A percentile compares a stretch with the other conserved stretches of the same genome.
These are phyloP conservation scores for Pollenia angustigena DNA, from an alignment of 2,888 invertebrate species.

Conservation along the genomic window DNA sequence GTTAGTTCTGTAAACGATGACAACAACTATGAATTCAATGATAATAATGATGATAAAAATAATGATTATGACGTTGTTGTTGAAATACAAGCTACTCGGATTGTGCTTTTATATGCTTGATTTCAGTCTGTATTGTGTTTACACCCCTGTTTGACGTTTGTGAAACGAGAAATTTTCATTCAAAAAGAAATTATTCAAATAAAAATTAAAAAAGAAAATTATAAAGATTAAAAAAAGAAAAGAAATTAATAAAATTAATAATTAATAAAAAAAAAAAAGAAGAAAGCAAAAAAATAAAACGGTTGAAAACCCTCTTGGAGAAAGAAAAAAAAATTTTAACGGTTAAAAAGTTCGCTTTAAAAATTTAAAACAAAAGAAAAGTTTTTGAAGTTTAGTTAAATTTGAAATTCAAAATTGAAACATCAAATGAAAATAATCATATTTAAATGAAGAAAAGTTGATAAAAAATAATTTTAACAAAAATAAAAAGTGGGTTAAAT, in stretches of 20 bases:
- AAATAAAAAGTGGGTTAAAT: slow-evolving; percentile 38
- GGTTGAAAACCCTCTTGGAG: not conserved
- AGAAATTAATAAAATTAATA: slow-evolving; percentile 27
- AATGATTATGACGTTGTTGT: slow-evolving; percentile 50
- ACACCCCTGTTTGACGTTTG: slow-evolving; percentile 81
- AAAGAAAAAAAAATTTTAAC: slow-evolving; percentile 56
- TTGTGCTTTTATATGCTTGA: slow-evolving; percentile 70
- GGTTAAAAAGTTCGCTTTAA: not conserved
- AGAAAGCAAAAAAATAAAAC: slow-evolving; percentile 58
- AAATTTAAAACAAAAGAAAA: slow-evolving; percentile 16
- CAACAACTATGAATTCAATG: slow-evolving; percentile 14
- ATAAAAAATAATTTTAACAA: not conserved
- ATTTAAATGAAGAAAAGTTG: slow-evolving; percentile 25
- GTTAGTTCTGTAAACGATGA: slow-evolving; percentile 31
- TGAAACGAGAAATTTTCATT: slow-evolving; percentile 76
- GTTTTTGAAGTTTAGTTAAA: not conserved
- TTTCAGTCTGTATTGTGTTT: slow-evolving; percentile 83
- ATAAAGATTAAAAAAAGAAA: slow-evolving; percentile 14
- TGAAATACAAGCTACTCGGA: slow-evolving; percentile 68
- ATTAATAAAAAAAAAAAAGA: slow-evolving; percentile 43
- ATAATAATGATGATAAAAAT: slow-evolving; percentile 49
- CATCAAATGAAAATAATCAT: slow-evolving; percentile 23
- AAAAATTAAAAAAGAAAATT: slow-evolving; percentile 55
- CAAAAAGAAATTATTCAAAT: slow-evolving; percentile 33
- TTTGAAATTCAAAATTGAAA: slow-evolving; percentile 14